Evolutionary conservation across 2,888 invertebrate genomes (phyloP), one percentile per base, ranked within the genome.

Genomic region (Anticlea derivata): DNA sequence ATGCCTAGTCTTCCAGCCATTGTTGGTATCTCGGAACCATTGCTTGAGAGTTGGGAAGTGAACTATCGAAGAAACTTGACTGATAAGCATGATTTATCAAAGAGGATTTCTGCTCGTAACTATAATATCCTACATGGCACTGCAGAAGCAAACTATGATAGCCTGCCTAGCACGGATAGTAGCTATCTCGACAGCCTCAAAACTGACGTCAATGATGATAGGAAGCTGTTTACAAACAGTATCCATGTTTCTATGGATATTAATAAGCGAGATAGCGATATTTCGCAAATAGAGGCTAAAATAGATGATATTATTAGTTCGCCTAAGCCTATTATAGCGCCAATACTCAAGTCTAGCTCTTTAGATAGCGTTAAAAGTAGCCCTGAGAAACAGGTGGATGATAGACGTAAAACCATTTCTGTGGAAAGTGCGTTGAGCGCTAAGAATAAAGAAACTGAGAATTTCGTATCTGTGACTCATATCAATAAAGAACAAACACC

Each of bases 281-380:
- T 91, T 63, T 91, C 91, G 47, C 86, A 91, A 65, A 91, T 91
- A 69, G 91, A 91, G 74, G 91, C 91, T 73, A 91, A 91, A 73
- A 91, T 91, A 49, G 91, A 91, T 73, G 90, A 89, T 70, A 91
- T 91, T 66, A 91, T 91, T 65, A 90, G 91, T 67, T 90, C 90
- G 7, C 91, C 91, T 58, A 91, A 91, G 66, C 91, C 91, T 53
- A 78, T 91, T 51, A 85, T 89, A 63, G 74, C 87, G 53, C 82
- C 88, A 74, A 86, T 87, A 79, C 82, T 88, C 75, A 91, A 91
- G 66, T 87, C 90, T 66, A 91, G 78, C 75, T 93, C 93, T 48
- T 81, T 93, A 73, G 93, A 93, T 74, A 92, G 92, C 65, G 85
- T 93, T 61, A 92, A 92, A 65, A 91, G 92, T 72, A 88, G 92